Base-by-base conservation (phyloP, 2,888 invertebrate genomes). In the Epirrita christyi region DNA sequence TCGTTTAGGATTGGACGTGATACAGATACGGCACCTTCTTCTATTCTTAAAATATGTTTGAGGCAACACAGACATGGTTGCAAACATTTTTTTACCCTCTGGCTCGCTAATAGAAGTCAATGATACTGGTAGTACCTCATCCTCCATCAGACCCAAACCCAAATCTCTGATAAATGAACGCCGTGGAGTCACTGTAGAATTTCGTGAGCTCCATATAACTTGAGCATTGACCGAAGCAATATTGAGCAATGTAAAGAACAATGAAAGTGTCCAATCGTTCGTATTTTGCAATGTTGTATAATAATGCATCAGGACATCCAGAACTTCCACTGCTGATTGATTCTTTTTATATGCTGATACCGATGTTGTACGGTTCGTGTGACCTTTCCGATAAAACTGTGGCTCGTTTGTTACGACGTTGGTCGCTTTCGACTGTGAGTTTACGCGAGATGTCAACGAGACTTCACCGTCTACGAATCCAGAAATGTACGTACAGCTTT, bases 171-270 rank as follows among this genome's bases (percentile, higher is more conserved):
- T 84, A 55, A 91, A 92, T 15, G 71, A 52, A 9, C 88, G 79
- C 8, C 92, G 80, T 42, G 85, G 82, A 0, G 68, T 57, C 6
- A 81, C 59, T 54, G 69, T 67, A 2, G 70, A 55, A 52, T 80
- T 81, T 13, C 80, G 73, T 0, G 83, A 75, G 61, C 77, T 78
- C 88, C 89, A 92, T 56, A 91, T 65, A 0, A 91, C 88, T 73
- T 92, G 92, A 42, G 92, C 82, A 66, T 91, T 92, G 0, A 92
- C 73, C 0, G 88, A 78, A 0, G 91, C 89, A 67, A 92, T 84
- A 61, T 92, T 91, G 10, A 92, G 71, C 49, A 92, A 63, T 28
- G 85, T 85, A 55, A 86, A 90, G 64, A 92, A 91, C 56, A 92
- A 65, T 3, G 89, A 84, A 6, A 88, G 61, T 0, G 85, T 83